These are phyloP conservation scores for Morinoia aosen DNA, from an alignment of 2,888 invertebrate genomes.

Conservation along the genomic window DNA sequence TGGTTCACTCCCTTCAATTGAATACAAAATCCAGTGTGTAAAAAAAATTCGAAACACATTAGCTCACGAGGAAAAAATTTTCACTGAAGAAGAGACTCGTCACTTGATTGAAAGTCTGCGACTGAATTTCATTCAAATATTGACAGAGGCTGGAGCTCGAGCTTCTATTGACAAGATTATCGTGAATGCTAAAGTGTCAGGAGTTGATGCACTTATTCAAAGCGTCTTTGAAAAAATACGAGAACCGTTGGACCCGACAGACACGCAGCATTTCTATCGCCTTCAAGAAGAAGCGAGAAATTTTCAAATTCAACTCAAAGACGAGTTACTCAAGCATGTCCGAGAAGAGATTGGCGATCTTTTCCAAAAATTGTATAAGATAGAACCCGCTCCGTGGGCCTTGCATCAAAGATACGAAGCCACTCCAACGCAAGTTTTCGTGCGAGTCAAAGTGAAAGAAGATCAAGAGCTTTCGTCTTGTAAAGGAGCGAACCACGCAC, in stretches of 20 bases:
- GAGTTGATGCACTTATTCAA: not conserved
- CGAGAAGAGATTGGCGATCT: not conserved
- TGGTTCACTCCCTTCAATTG: conserved; percentile 54
- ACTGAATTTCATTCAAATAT: conserved; percentile 44
- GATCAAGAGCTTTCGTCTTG: not conserved
- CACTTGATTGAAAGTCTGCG: conserved; percentile 53
- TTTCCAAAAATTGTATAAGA: conserved; percentile 33
- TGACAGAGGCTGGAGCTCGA: conserved; percentile 53
- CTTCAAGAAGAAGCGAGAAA: conserved; percentile 33
- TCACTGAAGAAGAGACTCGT: conserved; percentile 52
- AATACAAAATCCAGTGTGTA: conserved; percentile 57
- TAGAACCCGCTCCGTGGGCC: conserved; percentile 42
- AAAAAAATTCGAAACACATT: conserved; percentile 58
- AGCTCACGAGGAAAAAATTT: conserved; percentile 58
- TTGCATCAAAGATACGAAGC: conserved; percentile 35
- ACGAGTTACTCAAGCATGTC: not conserved
- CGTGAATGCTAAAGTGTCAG: conserved; percentile 45
- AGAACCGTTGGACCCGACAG: conserved; percentile 16
- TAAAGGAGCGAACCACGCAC: not conserved
- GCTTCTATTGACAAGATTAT: not conserved
- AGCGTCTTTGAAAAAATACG: conserved; percentile 4
- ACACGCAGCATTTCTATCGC: conserved; percentile 18
- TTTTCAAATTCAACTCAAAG: conserved; percentile 41
- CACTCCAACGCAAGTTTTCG: conserved; percentile 25
- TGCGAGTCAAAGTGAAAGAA: conserved; percentile 25